These are phyloP conservation scores for Tympanoctomys barrerae DNA, from an alignment of 2,797 vertebrate species.

Conservation along the genomic window DNA sequence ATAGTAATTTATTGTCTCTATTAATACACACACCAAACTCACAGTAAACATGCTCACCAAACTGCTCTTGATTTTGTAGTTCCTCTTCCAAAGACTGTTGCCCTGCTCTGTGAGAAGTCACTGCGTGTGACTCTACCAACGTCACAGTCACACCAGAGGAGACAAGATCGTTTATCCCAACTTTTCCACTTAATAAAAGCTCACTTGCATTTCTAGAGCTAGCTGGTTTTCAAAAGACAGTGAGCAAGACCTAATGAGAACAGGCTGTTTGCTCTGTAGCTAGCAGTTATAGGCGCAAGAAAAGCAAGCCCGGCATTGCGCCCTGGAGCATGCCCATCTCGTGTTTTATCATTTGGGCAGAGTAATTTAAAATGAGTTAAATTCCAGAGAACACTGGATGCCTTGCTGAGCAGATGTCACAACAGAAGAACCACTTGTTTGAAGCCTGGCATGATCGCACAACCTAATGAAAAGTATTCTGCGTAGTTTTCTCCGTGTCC, in stretches of 20 bases:
- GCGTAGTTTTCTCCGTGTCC: constrained; percentile 43
- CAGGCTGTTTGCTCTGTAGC: constrained; percentile 39
- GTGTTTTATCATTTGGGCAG: constrained; percentile 76
- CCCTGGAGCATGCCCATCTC: constrained; percentile 52
- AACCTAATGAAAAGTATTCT: constrained; percentile 71
- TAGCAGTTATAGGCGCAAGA: constrained; percentile 13
- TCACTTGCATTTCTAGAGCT: constrained; percentile 21
- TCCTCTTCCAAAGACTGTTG: background rate
- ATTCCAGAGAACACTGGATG: constrained; percentile 77
- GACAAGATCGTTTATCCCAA: background rate
- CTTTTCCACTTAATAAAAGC: constrained; percentile 40
- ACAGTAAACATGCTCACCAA: background rate
- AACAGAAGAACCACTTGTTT: constrained; percentile 63
- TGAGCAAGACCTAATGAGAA: constrained; percentile 26
- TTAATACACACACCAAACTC: background rate
- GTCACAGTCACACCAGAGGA: background rate
- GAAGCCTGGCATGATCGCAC: constrained; percentile 24
- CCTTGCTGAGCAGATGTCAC: constrained; percentile 54
- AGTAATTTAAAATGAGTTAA: constrained; percentile 80
- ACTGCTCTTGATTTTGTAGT: constrained; percentile 51
- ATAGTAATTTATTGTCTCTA: constrained; percentile 27
- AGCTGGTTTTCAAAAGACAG: constrained; percentile 36
- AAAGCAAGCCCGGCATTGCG: constrained; percentile 67
- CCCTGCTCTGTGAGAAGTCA: background rate
- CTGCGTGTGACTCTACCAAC: background rate